Evolutionary conservation across 2,797 vertebrate species (phyloP).

Genomic region (Premnoplex brunnescens): DNA sequence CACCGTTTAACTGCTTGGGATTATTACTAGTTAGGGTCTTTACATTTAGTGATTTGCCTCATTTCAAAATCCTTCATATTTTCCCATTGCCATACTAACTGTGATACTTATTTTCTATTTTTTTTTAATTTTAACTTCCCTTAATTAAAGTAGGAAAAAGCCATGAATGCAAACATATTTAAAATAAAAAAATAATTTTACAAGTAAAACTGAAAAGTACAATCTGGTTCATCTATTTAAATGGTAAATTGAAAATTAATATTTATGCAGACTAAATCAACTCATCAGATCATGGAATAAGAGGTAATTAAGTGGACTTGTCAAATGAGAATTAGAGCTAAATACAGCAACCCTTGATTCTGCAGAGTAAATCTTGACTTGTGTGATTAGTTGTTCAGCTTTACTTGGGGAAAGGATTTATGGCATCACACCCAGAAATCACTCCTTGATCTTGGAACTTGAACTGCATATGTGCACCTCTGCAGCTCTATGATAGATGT

Average conservation of each 20-base stretch:
- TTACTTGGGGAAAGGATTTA: background rate
- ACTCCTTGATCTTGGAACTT: background rate
- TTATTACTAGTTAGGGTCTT: background rate
- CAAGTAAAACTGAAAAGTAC: background rate
- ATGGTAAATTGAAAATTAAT: slow-evolving; percentile 6
- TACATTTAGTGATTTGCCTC: background rate
- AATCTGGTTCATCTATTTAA: background rate
- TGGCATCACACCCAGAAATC: background rate
- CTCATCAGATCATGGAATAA: background rate
- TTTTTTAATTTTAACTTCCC: background rate
- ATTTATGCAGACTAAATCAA: slow-evolving; percentile 10
- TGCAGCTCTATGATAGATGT: background rate
- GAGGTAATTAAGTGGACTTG: slow-evolving; percentile 22
- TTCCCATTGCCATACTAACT: background rate
- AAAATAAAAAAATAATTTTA: background rate
- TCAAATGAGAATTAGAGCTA: slow-evolving; percentile 1
- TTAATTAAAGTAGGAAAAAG: background rate
- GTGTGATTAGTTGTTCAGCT: background rate
- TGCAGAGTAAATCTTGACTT: background rate
- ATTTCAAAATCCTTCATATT: background rate
- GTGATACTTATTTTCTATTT: background rate
- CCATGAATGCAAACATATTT: background rate
- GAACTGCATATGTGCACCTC: background rate
- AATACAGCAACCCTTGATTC: background rate
- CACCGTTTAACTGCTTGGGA: background rate